Conservation (phyloP, 2,113 vertebrate species). For the Nematolebias whitei region DNA sequence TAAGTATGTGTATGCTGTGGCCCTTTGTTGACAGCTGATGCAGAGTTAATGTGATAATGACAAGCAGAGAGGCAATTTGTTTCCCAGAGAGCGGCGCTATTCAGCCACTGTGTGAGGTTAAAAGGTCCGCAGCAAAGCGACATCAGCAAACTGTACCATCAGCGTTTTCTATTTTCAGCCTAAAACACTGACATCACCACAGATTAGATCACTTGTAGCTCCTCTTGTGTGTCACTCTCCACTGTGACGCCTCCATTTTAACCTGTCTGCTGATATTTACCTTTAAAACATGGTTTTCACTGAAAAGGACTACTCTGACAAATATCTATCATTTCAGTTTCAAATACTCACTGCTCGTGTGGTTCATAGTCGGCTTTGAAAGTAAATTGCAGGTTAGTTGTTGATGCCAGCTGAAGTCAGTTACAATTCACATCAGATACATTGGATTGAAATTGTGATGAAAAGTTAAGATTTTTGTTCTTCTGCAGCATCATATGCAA, state of each 20-base stretch:
- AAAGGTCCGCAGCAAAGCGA: slow-evolving; percentile 46
- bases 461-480: not conserved
- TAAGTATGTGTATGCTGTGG: slow-evolving; percentile 18
- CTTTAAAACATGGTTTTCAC: slow-evolving; percentile 7
- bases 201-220: slow-evolving; percentile 18
- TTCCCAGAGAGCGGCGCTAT: slow-evolving; percentile 32
- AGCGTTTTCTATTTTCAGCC: slow-evolving; percentile 32
- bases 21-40: slow-evolving; percentile 59
- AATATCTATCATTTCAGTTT: slow-evolving; percentile 7
- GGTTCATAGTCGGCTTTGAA: slow-evolving; percentile 1
- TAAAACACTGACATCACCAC: slow-evolving; percentile 16
- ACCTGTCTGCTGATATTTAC: slow-evolving; percentile 15
- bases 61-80: slow-evolving; percentile 62
- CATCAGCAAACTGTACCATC: slow-evolving; percentile 32
- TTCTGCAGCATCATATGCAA: not conserved
- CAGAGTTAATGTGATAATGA: slow-evolving; percentile 68
- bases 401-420: not conserved
- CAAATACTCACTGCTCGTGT: not conserved
- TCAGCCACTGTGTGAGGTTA: slow-evolving; percentile 44
- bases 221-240: slow-evolving; percentile 18
- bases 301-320: not conserved
- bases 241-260: not conserved
- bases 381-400: slow-evolving; percentile 5
- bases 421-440: slow-evolving; percentile 8
- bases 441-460: not conserved